Evolutionary conservation across 2,888 invertebrate genomes (phyloP).

Genomic region (Xanthorhoe spadicearia): DNA sequence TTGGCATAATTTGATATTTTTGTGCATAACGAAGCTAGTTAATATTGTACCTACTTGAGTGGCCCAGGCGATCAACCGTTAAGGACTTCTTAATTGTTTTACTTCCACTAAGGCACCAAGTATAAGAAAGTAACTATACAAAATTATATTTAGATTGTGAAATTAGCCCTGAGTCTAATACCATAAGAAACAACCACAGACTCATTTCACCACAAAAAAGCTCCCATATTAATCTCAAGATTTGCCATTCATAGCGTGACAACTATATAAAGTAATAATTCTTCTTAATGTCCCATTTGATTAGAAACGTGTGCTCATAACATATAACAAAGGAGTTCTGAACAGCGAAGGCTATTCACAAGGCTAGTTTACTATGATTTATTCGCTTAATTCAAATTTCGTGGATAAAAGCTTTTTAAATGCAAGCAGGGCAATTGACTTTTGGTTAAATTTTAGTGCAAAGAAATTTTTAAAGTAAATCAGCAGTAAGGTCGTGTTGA

Average conservation of each 20-base stretch:
- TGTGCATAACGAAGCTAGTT: no score
- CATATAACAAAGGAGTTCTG: constrained; percentile 69
- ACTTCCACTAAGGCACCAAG: no score
- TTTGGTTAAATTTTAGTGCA: constrained; percentile 4
- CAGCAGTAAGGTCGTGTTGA: no score
- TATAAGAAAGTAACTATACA: no score
- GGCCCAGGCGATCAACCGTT: no score
- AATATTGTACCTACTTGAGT: no score
- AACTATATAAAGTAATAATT: constrained; percentile 76
- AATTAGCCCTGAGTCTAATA: not conserved
- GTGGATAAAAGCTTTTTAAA: constrained; percentile 51
- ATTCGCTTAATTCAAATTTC: constrained; percentile 77
- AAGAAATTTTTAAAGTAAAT: not conserved
- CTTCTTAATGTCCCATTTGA: constrained; percentile 82
- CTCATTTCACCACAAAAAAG: constrained; percentile 39
- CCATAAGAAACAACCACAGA: constrained; percentile 1
- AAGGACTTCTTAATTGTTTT: no score
- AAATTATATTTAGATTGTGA: not conserved
- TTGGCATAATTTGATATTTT: no score
- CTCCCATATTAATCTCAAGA: constrained; percentile 55
- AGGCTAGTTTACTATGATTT: constrained; percentile 79
- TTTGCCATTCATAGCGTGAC: constrained; percentile 75
- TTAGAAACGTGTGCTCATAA: constrained; percentile 70
- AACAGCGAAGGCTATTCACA: constrained; percentile 74
- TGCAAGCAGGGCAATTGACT: constrained; percentile 1